Conservation (phyloP, 2,797 vertebrate genomes). For the Uromys caudimaculatus region DNA sequence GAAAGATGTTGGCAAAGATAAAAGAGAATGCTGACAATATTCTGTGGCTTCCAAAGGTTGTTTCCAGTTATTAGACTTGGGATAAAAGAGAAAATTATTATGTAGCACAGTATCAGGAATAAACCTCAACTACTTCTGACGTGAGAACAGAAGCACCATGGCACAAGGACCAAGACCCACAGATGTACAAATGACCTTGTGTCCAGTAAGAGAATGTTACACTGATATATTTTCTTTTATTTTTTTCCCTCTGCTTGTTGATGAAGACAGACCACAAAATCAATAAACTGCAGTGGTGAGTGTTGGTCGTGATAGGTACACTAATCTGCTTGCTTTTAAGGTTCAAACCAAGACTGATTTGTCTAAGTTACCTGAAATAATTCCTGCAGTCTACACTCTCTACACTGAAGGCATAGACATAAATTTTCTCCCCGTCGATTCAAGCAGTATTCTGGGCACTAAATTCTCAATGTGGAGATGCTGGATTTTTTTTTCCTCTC, state of each 20-base stretch:
- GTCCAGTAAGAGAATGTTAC: not conserved
- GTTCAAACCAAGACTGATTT: not conserved
- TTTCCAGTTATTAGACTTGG: not conserved
- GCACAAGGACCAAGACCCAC: not conserved
- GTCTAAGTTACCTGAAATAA: constrained; percentile 14
- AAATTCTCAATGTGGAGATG: not conserved
- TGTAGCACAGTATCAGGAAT: not conserved
- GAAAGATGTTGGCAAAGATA: not conserved
- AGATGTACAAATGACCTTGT: not conserved
- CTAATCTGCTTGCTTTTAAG: not conserved
- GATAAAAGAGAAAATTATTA: not conserved
- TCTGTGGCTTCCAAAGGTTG: not conserved
- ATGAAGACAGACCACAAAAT: constrained; percentile 9
- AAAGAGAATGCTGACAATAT: not conserved
- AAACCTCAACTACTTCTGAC: not conserved
- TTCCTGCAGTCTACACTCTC: no score
- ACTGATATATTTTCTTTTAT: not conserved
- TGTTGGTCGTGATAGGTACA: not conserved
- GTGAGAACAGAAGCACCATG: not conserved
- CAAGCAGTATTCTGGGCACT: not conserved
- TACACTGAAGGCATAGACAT: not conserved
- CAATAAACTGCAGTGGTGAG: not conserved
- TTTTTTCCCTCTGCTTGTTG: not conserved
- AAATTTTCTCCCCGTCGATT: not conserved
- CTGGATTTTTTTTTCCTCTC: not conserved